Percentiles rank a stretch among this genome's conserved stretches.
These are phyloP conservation scores for Pygathrix nemaeus DNA, from an alignment of 2,113 vertebrate species.

Conservation along the genomic window DNA sequence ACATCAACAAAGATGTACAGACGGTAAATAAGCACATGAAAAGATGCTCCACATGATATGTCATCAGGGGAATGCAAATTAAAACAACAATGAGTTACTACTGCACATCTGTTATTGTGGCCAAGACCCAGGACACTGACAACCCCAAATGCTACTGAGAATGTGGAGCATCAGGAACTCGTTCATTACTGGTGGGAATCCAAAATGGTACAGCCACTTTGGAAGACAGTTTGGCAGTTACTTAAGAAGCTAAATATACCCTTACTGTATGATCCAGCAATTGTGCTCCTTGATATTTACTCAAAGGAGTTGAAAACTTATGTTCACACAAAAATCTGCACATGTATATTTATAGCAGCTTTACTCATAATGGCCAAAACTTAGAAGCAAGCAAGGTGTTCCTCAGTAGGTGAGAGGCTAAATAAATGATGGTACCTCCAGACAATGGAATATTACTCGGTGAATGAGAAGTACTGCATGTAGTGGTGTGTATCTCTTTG, in stretches of 20 bases:
- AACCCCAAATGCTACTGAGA: neutral
- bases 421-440: neutral
- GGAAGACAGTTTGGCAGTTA: neutral
- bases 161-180: neutral
- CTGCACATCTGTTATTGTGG: neutral
- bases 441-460: neutral
- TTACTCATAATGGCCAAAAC: neutral
- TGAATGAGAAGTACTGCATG: neutral
- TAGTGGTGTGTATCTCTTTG: neutral
- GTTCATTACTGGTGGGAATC: neutral
- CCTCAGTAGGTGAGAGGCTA: neutral
- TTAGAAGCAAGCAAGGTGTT: neutral
- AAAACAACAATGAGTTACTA: neutral
- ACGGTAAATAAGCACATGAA: neutral
- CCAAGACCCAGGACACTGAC: neutral
- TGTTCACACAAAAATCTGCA: neutral
- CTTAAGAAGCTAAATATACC: neutral
- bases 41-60: neutral
- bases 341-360: neutral
- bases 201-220: neutral
- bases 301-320: neutral
- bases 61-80: neutral
- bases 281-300: neutral
- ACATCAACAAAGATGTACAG: neutral
- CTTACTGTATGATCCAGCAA: neutral